Conservation (phyloP, 2,888 invertebrate genomes). For the Chrysopilus asiliformis region DNA sequence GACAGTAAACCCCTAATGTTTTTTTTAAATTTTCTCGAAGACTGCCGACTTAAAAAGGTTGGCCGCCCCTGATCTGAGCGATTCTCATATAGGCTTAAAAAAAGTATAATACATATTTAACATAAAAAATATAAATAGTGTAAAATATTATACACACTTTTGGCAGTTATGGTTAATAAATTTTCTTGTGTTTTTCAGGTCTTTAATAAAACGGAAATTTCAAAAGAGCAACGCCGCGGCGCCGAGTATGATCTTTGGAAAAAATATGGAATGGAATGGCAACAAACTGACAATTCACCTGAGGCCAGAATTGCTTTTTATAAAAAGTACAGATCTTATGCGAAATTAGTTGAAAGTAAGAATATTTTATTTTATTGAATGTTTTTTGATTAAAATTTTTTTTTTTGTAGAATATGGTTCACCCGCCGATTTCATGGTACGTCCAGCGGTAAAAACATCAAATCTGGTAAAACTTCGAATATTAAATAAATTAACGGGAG, state of each 20-base stretch:
- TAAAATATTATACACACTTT: too few species aligned
- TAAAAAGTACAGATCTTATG: slow-evolving; percentile 61
- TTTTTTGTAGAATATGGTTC: slow-evolving; percentile 60
- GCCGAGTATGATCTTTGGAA: slow-evolving; percentile 89
- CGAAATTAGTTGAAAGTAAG: slow-evolving; percentile 59
- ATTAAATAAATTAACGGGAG: slow-evolving; percentile 36
- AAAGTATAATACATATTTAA: too few species aligned
- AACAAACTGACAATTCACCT: slow-evolving; percentile 37
- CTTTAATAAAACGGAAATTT: slow-evolving; percentile 58
- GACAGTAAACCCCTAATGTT: too few species aligned
- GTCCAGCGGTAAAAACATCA: slow-evolving; percentile 48
- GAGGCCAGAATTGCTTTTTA: slow-evolving; percentile 43
- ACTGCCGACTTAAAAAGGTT: too few species aligned
- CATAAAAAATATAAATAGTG: too few species aligned
- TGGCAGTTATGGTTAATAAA: too few species aligned
- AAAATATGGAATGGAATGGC: slow-evolving; percentile 61
- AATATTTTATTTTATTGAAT: slow-evolving; percentile 2
- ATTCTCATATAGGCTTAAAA: too few species aligned
- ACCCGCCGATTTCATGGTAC: slow-evolving; percentile 60
- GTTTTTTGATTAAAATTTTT: background rate
- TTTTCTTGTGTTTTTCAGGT: too few species aligned
- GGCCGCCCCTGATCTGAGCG: too few species aligned
- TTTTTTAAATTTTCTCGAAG: too few species aligned
- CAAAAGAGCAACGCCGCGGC: slow-evolving; percentile 58
- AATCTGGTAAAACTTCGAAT: slow-evolving; percentile 52